Base-by-base conservation (phyloP, 1,140 invertebrate species). In the Drosophila guanche region DNA sequence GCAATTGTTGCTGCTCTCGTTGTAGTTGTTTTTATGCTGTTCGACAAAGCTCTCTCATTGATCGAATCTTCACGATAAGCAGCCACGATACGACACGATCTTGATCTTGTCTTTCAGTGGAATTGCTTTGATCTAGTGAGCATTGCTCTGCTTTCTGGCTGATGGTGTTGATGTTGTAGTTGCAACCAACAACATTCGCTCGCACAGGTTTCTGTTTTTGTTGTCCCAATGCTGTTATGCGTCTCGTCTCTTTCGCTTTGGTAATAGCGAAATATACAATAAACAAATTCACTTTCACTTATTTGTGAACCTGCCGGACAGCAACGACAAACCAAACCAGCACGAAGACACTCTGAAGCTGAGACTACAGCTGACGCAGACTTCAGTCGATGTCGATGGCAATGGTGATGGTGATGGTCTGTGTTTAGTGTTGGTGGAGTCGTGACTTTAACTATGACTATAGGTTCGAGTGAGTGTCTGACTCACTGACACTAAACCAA, bases 211-310 rank as follows among this genome's bases (percentile, higher is more conserved):
- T 12, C 22, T 29, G 29, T 41, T 25, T 22, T 22, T 42, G 5
- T 53, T 25, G 37, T 57, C 56, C 52, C 33, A 23, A 48, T 45
- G 58, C 43, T 57, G 72, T 85, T 85, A 85, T 85, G 76, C 76
- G 71, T 42, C 55, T 56, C 55, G 56, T 65, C 50, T 74, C 61
- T 63, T 71, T 79, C 71, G 79, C 79, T 84, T 85, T 84, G 80
- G 79, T 85, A 84, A 84, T 84, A 79, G 79, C 79, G 84, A 84
- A 68, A 72, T 85, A 85, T 65, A 86, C 63, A 85, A 88, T 86
- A 86, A 86, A 88, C 83, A 86, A 86, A 86, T 86, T 86, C 83
- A 86, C 83, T 86, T 86, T 86, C 83, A 86, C 83, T 86, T 86
- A 88, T 88, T 88, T 83, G 78, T 88, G 80, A 81, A 81, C 79